Evolutionary conservation across 2,888 invertebrate species (phyloP).

Genomic region (Abrostola triplasia): DNA sequence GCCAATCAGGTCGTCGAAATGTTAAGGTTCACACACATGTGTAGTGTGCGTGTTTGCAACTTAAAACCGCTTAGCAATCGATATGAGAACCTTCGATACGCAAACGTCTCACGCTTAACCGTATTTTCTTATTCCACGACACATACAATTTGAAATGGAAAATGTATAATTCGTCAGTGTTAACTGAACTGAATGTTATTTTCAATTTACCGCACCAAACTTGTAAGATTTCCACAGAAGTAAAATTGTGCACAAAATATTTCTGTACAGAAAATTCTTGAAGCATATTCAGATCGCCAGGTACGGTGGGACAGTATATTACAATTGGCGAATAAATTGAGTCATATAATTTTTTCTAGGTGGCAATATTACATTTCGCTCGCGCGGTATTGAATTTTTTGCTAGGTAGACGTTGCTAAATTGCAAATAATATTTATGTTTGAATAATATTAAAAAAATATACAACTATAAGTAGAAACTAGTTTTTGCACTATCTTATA

Average conservation of each 20-base stretch:
- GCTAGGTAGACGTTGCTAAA: background rate
- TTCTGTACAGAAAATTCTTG: conserved; percentile 14
- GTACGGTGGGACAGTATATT: background rate
- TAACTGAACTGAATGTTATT: background rate
- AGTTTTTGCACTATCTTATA: too few species aligned
- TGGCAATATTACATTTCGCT: conserved; percentile 18
- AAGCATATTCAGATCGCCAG: conserved; percentile 1
- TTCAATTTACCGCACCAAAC: conserved; percentile 13
- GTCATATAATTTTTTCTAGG: conserved; percentile 28
- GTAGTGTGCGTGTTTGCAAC: background rate
- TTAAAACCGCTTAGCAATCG: background rate
- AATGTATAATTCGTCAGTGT: conserved; percentile 4
- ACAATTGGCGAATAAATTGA: conserved; percentile 34
- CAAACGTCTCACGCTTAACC: background rate
- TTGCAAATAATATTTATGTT: too few species aligned
- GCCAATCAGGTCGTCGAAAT: too few species aligned
- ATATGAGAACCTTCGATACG: background rate
- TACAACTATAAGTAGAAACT: too few species aligned
- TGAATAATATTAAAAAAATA: too few species aligned
- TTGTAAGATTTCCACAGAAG: background rate
- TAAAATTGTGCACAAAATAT: conserved; percentile 10
- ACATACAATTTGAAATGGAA: background rate
- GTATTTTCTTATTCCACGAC: background rate
- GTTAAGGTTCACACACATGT: too few species aligned
- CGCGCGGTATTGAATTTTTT: conserved; percentile 14